phyloP scores from a whole-genome alignment of 2,113 vertebrate species.

The Thunnus maccoyii region DNA sequence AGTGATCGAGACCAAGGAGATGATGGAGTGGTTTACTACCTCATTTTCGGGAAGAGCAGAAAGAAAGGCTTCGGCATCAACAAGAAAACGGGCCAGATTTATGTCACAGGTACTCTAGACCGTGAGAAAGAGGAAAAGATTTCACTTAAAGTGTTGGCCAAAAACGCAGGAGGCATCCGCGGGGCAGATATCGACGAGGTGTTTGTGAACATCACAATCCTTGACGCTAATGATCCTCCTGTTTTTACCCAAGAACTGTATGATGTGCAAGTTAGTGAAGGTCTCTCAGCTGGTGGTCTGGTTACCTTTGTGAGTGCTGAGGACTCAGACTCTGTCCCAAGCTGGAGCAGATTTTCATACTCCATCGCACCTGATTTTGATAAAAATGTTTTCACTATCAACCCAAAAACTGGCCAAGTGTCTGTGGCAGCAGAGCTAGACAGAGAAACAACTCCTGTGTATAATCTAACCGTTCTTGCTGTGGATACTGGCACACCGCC shows the following conservation, averaged over 20 bases:
- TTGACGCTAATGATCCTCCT: constrained; percentile 97
- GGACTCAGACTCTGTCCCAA: constrained; percentile 96
- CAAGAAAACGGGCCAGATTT: constrained; percentile 92
- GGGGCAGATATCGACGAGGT: constrained; percentile 97
- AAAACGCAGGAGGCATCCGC: constrained; percentile 93
- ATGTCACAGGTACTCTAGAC: constrained; percentile 92
- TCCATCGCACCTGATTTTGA: constrained; percentile 89
- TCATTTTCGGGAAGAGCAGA: constrained; percentile 94
- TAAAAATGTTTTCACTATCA: constrained; percentile 92
- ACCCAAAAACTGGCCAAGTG: constrained; percentile 95
- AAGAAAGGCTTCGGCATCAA: constrained; percentile 94
- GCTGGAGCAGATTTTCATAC: constrained; percentile 98
- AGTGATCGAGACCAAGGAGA: constrained; percentile 96
- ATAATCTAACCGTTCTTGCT: constrained; percentile 93
- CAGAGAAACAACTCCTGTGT: constrained; percentile 91
- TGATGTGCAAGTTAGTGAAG: constrained; percentile 92
- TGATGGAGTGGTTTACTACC: constrained; percentile 95
- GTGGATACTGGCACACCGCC: constrained; percentile 92
- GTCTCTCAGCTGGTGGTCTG: constrained; percentile 91
- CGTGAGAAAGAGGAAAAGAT: constrained; percentile 96
- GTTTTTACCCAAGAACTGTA: constrained; percentile 91
- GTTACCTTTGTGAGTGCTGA: constrained; percentile 96
- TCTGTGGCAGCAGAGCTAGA: constrained; percentile 93
- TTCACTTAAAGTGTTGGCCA: constrained; percentile 93
- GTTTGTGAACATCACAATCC: constrained; percentile 93